Evolutionary conservation across 2,888 invertebrate genomes (phyloP), one percentile per base, ranked within the genome.

Genomic region (Pachymerium ferrugineum): DNA sequence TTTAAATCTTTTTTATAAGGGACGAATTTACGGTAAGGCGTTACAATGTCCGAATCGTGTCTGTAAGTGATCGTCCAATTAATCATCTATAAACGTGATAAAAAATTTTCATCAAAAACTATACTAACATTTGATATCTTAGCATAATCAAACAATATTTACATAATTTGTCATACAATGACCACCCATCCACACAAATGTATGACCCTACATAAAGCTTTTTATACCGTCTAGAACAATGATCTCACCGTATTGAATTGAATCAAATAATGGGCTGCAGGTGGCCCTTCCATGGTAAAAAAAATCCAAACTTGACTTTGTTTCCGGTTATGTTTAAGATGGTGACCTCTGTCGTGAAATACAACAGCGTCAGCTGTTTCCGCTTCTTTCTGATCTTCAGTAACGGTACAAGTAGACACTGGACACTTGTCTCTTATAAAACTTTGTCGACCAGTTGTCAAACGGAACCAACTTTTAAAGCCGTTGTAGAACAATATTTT

Each of bases 11-110:
- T n/a, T n/a, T 35, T 14, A 35, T 77, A 82, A 2, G 79, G 79
- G n/a, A 80, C 79, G 77, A 81, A 84, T 76, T 82, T 82, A 76
- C 83, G 84, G 76, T 85, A 84, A 3, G 84, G 84, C 3, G 84
- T 81, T 6, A 84, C 84, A 14, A 85, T 81, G 72, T 83, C 83
- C 3, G 84, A 84, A 76, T 85, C 84, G 73, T 80, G 80, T n/a
- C 84, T 78, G 76, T 84, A 84, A 0, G 83, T 84, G 3, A 84
- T 83, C 3, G 84, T 84, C 84, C 84, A 84, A 78, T 84, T 84
- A 74, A 83, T 35, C 35, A 35, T 35, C 35, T 35, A 35, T 10
- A 10, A 35, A 35, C 8, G 14, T 10, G 14, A 35, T 10, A 35
- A n/a, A n/a, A n/a, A n/a, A n/a, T n/a, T n/a, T n/a, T n/a, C n/a